Percentiles rank a stretch among this genome's conserved stretches.
phyloP scores from a whole-genome alignment of 2,797 vertebrate species.

The Acanthurus leucopareius region DNA sequence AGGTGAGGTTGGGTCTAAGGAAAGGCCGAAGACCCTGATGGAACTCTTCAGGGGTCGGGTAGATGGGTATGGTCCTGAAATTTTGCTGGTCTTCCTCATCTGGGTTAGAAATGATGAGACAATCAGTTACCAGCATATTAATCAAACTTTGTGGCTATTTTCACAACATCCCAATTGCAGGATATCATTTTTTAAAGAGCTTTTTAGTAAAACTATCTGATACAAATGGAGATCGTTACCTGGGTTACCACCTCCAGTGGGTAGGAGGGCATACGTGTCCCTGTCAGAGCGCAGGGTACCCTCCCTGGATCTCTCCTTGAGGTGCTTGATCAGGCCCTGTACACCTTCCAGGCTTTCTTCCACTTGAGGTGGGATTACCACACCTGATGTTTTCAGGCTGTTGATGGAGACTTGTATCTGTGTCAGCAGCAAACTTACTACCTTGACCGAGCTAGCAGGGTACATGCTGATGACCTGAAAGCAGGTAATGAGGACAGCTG shows the following conservation, averaged over 20 bases:
- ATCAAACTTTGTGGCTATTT: neutral
- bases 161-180: neutral
- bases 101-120: conserved; percentile 14
- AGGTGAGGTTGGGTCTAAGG: conserved; percentile 90
- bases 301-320: conserved; percentile 89
- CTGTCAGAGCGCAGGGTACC: conserved; percentile 87
- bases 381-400: conserved; percentile 85
- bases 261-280: conserved; percentile 82
- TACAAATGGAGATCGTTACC: conserved; percentile 39
- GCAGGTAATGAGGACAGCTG: conserved; percentile 12
- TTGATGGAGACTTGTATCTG: conserved; percentile 86
- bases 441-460: conserved; percentile 89
- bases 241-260: conserved; percentile 65
- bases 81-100: conserved; percentile 71
- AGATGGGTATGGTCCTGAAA: conserved; percentile 90
- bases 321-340: conserved; percentile 83
- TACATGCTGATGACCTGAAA: conserved; percentile 86
- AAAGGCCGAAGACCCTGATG: conserved; percentile 86
- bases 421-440: conserved; percentile 85
- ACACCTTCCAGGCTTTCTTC: conserved; percentile 86
- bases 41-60: conserved; percentile 90
- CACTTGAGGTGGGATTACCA: conserved; percentile 82
- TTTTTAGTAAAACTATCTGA: neutral
- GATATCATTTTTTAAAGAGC: neutral
- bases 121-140: neutral